phyloP scores from a whole-genome alignment of 2,113 vertebrate species.

The Cololabis saira region DNA sequence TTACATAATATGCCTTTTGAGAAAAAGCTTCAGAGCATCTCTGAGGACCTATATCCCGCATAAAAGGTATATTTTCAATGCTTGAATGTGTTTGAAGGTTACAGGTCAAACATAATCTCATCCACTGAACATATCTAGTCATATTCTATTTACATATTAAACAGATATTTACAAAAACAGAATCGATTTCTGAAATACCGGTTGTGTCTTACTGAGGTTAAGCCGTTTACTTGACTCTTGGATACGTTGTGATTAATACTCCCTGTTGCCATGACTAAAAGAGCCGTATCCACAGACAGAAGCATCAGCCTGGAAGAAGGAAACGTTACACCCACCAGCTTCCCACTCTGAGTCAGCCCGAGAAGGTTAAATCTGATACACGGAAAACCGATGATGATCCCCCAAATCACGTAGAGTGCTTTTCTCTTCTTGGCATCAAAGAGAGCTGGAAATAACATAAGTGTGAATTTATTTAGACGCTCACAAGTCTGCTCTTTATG shows the following conservation, averaged over 20 bases:
- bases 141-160: neutral
- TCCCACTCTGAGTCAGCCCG: slow-evolving; percentile 46
- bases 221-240: slow-evolving; percentile 47
- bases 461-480: slow-evolving; percentile 12
- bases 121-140: neutral
- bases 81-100: neutral
- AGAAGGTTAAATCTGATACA: slow-evolving; percentile 48
- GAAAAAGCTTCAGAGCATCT: too few species aligned
- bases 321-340: slow-evolving; percentile 51
- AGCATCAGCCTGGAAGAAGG: slow-evolving; percentile 29
- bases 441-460: slow-evolving; percentile 4
- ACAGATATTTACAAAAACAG: slow-evolving; percentile 12
- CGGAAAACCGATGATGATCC: slow-evolving; percentile 36
- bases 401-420: slow-evolving; percentile 19
- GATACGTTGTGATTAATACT: slow-evolving; percentile 46
- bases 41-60: too few species aligned
- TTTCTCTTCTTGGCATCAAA: slow-evolving; percentile 14
- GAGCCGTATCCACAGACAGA: slow-evolving; percentile 43
- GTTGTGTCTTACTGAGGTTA: slow-evolving; percentile 36
- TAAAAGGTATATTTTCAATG: neutral
- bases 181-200: slow-evolving; percentile 5
- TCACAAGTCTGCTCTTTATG: neutral
- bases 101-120: neutral
- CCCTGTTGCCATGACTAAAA: slow-evolving; percentile 57
- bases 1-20: too few species aligned